phyloP scores from a whole-genome alignment of 2,113 vertebrate species.

The Pituophis catenifer region DNA sequence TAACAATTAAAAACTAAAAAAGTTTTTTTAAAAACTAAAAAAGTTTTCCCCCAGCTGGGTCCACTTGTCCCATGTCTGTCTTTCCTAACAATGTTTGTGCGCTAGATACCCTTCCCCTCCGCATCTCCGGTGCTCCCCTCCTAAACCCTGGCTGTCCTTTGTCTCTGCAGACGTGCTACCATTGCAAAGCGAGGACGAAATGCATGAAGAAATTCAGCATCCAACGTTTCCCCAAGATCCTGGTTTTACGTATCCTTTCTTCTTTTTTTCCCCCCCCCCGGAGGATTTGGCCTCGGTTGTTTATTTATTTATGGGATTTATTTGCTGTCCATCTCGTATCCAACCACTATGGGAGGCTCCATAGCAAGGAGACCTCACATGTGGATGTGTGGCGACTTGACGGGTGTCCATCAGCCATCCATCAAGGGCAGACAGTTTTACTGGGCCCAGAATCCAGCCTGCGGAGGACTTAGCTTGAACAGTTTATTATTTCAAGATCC shows the following conservation, averaged over 20 bases:
- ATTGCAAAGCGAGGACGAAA: conserved; percentile 87
- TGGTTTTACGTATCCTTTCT: conserved; percentile 93
- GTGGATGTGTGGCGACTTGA: background rate
- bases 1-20: too few relatives aligned
- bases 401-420: background rate
- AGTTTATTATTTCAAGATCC: background rate
- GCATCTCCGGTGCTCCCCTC: background rate
- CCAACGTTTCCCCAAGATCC: conserved; percentile 95
- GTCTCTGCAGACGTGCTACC: conserved; percentile 81
- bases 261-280: rapidly evolving
- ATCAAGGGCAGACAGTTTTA: background rate
- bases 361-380: background rate
- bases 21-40: too few relatives aligned
- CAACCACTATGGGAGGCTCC: background rate
- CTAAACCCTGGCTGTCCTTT: background rate
- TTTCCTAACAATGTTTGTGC: background rate
- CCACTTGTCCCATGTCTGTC: background rate
- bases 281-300: background rate
- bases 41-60: background rate
- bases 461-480: background rate
- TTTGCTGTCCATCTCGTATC: background rate
- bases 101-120: too few relatives aligned
- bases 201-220: conserved; percentile 95
- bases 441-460: background rate
- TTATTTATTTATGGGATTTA: background rate